Percentiles rank a stretch among this genome's conserved stretches.
Evolutionary conservation across 2,113 vertebrate species (phyloP).

Genomic region (Amblyornis subalaris): DNA sequence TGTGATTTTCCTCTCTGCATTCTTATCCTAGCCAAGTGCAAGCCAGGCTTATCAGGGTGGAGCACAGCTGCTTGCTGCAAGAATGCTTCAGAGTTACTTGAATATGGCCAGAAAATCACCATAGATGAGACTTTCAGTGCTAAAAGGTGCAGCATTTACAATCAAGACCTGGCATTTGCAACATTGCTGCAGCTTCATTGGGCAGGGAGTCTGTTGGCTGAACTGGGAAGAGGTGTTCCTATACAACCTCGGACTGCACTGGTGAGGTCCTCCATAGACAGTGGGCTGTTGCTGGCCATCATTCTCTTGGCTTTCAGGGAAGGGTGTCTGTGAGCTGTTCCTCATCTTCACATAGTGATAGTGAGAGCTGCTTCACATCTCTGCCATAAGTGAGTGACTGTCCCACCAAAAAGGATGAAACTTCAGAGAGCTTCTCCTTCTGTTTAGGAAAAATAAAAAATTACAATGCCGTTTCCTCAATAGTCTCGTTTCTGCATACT

Average conservation of each 20-base stretch:
- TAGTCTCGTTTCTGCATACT: neutral
- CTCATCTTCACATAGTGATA: neutral
- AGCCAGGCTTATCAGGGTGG: neutral
- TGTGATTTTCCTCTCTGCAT: neutral
- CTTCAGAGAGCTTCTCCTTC: neutral
- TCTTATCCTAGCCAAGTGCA: neutral
- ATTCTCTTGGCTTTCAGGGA: neutral
- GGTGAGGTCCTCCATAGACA: neutral
- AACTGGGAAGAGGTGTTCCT: neutral
- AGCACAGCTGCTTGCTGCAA: neutral
- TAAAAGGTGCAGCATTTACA: neutral
- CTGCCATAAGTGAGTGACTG: neutral
- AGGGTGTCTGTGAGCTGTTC: neutral
- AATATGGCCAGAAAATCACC: neutral
- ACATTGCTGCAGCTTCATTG: rapidly evolving
- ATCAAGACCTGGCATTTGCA: neutral
- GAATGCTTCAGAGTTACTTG: neutral
- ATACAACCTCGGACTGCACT: neutral
- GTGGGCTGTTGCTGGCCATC: neutral
- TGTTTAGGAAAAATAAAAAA: neutral
- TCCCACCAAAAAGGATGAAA: neutral
- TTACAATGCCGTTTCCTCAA: neutral
- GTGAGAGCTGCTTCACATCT: neutral
- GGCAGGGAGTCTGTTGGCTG: neutral
- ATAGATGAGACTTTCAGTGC: neutral